phyloP scores from a whole-genome alignment of 2,888 invertebrate species.

The Aelia acuminata region DNA sequence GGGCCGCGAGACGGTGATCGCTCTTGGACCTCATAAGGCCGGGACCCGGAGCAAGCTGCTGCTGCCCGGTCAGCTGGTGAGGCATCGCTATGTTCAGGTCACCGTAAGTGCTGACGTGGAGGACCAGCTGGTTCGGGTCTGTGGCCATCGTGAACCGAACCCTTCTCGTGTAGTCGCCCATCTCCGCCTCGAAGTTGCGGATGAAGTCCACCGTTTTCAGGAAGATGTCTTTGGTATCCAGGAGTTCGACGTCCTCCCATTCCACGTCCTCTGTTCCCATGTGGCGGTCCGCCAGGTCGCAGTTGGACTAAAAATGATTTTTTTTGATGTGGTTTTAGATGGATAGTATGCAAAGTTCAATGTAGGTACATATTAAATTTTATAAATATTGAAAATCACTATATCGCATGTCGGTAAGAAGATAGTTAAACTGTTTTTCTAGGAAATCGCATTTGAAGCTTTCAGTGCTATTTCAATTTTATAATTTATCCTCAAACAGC shows the following conservation, averaged over 20 bases:
- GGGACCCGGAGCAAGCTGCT: slow-evolving; percentile 58
- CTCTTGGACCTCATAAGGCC: slow-evolving; percentile 94
- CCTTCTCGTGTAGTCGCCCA: slow-evolving; percentile 87
- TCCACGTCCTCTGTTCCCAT: slow-evolving; percentile 84
- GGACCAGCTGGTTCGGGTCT: slow-evolving; percentile 91
- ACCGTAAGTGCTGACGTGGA: slow-evolving; percentile 87
- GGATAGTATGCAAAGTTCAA: too few species aligned
- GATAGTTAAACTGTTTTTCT: too few species aligned
- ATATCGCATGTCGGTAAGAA: too few species aligned
- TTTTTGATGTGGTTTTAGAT: too few species aligned
- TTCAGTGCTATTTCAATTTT: too few species aligned
- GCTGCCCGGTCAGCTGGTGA: slow-evolving; percentile 73
- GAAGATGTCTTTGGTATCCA: slow-evolving; percentile 97
- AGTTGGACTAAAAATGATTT: slow-evolving; percentile 85
- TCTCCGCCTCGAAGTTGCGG: slow-evolving; percentile 94
- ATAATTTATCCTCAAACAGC: too few species aligned
- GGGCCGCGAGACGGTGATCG: slow-evolving; percentile 90
- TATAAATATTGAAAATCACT: too few species aligned
- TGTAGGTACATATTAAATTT: too few species aligned
- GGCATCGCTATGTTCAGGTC: slow-evolving; percentile 85
- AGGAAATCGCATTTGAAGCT: too few species aligned
- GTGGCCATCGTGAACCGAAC: slow-evolving; percentile 90
- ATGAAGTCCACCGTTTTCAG: slow-evolving; percentile 95
- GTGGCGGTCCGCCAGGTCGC: slow-evolving; percentile 95
- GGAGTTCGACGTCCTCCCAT: slow-evolving; percentile 93